A percentile compares a stretch with the other conserved stretches of the same genome.
Evolutionary conservation across 2,113 vertebrate genomes (phyloP).

Genomic region (Cygnus buccinator): DNA sequence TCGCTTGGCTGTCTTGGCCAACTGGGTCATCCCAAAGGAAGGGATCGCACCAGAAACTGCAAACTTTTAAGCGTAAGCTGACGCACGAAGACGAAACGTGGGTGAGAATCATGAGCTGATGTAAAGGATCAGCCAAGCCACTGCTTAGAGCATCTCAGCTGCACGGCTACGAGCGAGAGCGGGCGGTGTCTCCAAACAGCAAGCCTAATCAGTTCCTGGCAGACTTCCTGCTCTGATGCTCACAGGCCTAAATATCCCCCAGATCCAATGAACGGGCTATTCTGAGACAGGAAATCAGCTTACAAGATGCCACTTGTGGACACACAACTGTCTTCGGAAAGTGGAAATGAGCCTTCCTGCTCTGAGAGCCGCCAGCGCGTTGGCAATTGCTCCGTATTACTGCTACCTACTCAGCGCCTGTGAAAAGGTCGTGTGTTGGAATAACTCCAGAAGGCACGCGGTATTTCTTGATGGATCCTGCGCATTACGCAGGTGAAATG

Average conservation of each 20-base stretch:
- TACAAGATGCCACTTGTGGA: neutral
- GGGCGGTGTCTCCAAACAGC: neutral
- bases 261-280: neutral
- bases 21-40: neutral
- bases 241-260: slow-evolving; percentile 26
- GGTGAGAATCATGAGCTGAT: neutral
- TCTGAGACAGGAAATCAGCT: slow-evolving; percentile 42
- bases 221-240: neutral
- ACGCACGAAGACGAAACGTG: neutral
- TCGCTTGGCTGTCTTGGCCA: neutral
- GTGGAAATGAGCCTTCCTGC: slow-evolving; percentile 39
- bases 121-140: neutral
- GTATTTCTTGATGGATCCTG: slow-evolving; percentile 13
- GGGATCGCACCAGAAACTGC: neutral
- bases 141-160: neutral
- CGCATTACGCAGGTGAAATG: slow-evolving; percentile 35
- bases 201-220: neutral
- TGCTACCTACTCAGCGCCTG: neutral
- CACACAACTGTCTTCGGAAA: slow-evolving; percentile 27
- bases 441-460: slow-evolving; percentile 25
- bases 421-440: slow-evolving; percentile 58
- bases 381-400: slow-evolving; percentile 9
- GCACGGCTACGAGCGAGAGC: neutral
- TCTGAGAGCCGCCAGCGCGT: neutral
- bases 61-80: neutral